Base-by-base conservation (phyloP, 2,113 vertebrate genomes). In the Oncorhynchus keta region DNA sequence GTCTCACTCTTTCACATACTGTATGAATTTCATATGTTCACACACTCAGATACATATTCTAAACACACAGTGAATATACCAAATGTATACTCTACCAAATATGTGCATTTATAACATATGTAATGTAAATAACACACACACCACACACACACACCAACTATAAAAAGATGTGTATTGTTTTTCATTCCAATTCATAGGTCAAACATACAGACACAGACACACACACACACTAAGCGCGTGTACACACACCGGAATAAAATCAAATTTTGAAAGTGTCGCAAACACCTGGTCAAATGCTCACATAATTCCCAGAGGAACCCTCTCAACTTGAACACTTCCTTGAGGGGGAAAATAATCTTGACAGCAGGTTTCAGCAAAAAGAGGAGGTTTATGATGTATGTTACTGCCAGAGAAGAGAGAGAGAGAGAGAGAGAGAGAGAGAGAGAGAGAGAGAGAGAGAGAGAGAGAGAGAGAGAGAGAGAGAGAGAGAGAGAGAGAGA, bases 271-370 rank as follows among this genome's bases (percentile, higher is more conserved):
- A 89, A 90, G 87, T 87, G 87, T 87, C 83, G 67, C 84, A 89
- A 85, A 86, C 89, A 91, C 88, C 87, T 92, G 92, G 90, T 92
- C 93, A 93, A 90, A 91, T 73, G 86, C 83, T 90, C 78, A 76
- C 67, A 74, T 68, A 79, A 88, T 86, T 93, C 90, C 87, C 89
- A 61, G 64, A 87, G 88, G 88, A 89, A 79, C 51, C 45, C 73
- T 28, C 75, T 66, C 66, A 24, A n/a, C 75, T 80, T 76, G 81
- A 87, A 89, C 80, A 81, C 80, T 87, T 90, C 88, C 88, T 88
- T 72, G 51, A 66, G 85, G 83, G 74, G n/a, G 35, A 16, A 35
- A 55, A 55, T 28, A 72, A 80, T 62, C 72, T 76, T 84, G 84
- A 80, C 78, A 80, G 76, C 71, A 67, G 79, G 85, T 76, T 90